Evolutionary conservation across 2,797 vertebrate genomes (phyloP).

Genomic region (Halcyon chelicuti): DNA sequence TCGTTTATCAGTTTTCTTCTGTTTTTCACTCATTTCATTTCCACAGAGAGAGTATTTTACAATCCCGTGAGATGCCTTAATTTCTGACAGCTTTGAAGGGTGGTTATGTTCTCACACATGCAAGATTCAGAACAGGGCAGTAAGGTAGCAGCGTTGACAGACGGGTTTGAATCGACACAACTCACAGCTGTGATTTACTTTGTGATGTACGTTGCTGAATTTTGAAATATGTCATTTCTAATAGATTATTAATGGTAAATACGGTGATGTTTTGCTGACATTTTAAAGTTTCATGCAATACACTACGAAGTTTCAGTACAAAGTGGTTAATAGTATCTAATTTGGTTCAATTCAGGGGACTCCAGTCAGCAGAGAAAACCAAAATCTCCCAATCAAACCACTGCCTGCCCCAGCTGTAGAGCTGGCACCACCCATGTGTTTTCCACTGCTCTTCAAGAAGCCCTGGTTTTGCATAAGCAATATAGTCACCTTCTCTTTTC

Average conservation of each 20-base stretch:
- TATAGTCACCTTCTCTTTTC: not conserved
- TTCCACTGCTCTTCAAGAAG: not conserved
- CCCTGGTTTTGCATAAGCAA: not conserved
- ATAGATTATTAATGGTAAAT: conserved; percentile 11
- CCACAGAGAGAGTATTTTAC: not conserved
- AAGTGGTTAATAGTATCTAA: not conserved
- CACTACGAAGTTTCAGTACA: not conserved
- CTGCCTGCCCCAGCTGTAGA: not conserved
- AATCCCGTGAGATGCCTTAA: not conserved
- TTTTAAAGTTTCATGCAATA: conserved; percentile 1
- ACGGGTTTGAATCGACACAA: conserved; percentile 6
- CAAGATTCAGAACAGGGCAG: not conserved
- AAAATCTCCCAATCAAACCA: not conserved
- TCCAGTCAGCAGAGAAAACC: not conserved
- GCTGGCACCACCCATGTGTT: not conserved
- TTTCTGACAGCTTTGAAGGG: not conserved
- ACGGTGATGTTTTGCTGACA: not conserved
- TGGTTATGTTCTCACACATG: not conserved
- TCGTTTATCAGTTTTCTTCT: not conserved
- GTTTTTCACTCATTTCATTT: not conserved
- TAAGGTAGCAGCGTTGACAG: not conserved
- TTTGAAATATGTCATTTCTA: not conserved
- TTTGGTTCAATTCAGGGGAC: not conserved
- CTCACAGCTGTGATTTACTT: conserved; percentile 9
- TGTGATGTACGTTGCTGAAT: not conserved